phyloP scores from a whole-genome alignment of 2,113 vertebrate genomes.

The Gavialis gangeticus region DNA sequence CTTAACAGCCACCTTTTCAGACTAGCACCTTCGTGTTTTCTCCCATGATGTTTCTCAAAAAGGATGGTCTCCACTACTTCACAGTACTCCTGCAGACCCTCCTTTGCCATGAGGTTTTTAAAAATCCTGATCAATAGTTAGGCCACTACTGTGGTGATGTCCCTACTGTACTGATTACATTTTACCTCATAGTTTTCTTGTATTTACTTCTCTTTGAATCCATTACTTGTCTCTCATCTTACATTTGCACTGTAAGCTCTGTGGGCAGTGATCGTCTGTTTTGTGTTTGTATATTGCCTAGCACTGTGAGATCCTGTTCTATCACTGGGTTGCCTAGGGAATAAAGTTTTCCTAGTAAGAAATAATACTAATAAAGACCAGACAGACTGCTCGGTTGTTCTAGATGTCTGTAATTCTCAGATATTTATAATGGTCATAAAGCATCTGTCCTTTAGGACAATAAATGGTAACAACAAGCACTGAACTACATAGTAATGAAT shows the following conservation, averaged over 20 bases:
- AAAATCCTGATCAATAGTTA: no score
- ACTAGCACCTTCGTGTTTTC: no score
- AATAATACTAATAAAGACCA: slow-evolving; percentile 4
- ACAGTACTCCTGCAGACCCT: no score
- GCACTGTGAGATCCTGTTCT: not conserved
- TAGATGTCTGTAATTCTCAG: slow-evolving; percentile 40
- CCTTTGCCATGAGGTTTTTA: no score
- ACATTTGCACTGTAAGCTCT: slow-evolving; percentile 49
- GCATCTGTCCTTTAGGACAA: slow-evolving; percentile 11
- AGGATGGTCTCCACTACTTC: no score
- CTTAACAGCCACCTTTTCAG: no score
- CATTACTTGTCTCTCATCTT: no score
- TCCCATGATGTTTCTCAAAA: no score
- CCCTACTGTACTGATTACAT: no score
- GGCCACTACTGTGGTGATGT: no score
- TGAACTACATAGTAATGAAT: not conserved
- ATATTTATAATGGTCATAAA: slow-evolving; percentile 29
- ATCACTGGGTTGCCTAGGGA: slow-evolving; percentile 21
- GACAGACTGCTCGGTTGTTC: not conserved
- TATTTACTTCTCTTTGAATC: no score
- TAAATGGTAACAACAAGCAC: slow-evolving; percentile 6
- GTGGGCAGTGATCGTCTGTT: not conserved
- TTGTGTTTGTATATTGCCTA: not conserved
- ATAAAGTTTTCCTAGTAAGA: not conserved
- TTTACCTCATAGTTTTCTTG: no score